Conservation (phyloP, 2,888 invertebrate species). For the Gari tellinella region DNA sequence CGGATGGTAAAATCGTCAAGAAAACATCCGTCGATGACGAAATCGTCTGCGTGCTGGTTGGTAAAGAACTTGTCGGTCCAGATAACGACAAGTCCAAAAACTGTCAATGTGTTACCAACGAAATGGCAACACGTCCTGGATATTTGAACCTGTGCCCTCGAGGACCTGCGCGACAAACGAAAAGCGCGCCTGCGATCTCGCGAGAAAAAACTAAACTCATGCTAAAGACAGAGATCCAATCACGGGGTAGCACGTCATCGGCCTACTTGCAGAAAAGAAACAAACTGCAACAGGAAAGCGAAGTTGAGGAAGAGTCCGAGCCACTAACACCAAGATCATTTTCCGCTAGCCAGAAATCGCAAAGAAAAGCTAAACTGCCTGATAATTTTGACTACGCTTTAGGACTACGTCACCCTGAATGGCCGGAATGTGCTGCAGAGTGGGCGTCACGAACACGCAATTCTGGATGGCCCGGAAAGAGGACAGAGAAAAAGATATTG, state of each 20-base stretch:
- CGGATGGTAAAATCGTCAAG: slow-evolving; percentile 38
- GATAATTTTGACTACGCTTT: slow-evolving; percentile 63
- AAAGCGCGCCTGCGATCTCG: slow-evolving; percentile 52
- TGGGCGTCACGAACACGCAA: slow-evolving; percentile 62
- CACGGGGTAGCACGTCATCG: slow-evolving; percentile 50
- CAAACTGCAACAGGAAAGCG: slow-evolving; percentile 35
- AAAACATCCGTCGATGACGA: slow-evolving; percentile 50
- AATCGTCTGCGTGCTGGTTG: slow-evolving; percentile 58
- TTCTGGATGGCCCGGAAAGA: slow-evolving; percentile 63
- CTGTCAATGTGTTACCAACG: slow-evolving; percentile 40
- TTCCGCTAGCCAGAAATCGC: slow-evolving; percentile 31
- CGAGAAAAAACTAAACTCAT: slow-evolving; percentile 51
- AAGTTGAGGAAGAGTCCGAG: slow-evolving; percentile 50
- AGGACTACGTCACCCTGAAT: slow-evolving; percentile 58
- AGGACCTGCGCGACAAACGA: slow-evolving; percentile 26
- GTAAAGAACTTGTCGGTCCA: slow-evolving; percentile 49
- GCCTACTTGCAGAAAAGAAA: slow-evolving; percentile 50
- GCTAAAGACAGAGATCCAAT: slow-evolving; percentile 45
- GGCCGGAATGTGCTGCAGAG: slow-evolving; percentile 65
- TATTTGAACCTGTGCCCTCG: slow-evolving; percentile 42
- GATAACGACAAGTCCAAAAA: slow-evolving; percentile 29
- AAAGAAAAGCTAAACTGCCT: slow-evolving; percentile 39
- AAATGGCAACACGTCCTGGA: slow-evolving; percentile 40
- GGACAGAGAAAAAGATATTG: slow-evolving; percentile 61
- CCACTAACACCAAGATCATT: slow-evolving; percentile 44